Evolutionary conservation across 2,797 vertebrate species (phyloP).

Genomic region (Propithecus deckenii): DNA sequence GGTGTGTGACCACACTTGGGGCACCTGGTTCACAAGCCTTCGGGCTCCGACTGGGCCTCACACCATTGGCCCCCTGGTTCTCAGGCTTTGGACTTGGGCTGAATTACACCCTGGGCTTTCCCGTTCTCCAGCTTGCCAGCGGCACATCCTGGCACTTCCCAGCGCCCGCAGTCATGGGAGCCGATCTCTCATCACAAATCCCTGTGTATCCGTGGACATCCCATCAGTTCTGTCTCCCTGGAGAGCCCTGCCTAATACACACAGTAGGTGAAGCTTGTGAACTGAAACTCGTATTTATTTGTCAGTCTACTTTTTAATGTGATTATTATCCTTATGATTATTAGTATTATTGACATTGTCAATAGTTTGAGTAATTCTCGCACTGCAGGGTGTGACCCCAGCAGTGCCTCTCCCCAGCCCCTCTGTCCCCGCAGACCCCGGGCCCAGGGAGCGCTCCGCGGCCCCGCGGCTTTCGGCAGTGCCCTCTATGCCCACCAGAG

Average conservation of each 20-base stretch:
- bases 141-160: background rate
- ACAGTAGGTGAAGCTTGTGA: background rate
- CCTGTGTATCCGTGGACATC: background rate
- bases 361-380: background rate
- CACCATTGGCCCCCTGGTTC: background rate
- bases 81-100: background rate
- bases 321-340: background rate
- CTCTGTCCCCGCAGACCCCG: fast-evolving
- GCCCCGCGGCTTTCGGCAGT: background rate
- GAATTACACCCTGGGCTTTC: background rate
- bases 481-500: background rate
- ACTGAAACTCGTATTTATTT: background rate
- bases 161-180: background rate
- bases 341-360: background rate
- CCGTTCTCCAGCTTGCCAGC: background rate
- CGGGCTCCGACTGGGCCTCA: too few species aligned
- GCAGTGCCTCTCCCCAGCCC: background rate
- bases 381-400: fast-evolving
- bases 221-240: background rate
- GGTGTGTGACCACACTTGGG: background rate
- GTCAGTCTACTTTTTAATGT: background rate
- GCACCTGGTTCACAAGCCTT: background rate
- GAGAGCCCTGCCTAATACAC: background rate
- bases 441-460: too few species aligned
- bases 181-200: background rate